phyloP scores from a whole-genome alignment of 1,140 invertebrate genomes.

The Musca domestica region DNA sequence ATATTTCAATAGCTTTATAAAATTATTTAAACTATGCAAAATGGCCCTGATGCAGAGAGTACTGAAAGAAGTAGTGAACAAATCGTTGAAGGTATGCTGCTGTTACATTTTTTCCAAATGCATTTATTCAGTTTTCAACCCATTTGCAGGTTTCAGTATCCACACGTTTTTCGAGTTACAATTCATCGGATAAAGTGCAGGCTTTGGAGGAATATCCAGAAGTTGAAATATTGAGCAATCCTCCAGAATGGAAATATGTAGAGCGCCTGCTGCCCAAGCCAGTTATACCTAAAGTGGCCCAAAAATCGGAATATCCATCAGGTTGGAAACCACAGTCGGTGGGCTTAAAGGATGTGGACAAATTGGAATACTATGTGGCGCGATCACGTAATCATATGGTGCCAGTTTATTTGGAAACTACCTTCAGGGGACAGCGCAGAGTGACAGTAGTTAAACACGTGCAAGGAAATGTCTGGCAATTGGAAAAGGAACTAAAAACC shows the following conservation, averaged over 20 bases:
- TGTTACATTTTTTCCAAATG: no score
- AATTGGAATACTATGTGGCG: conserved; percentile 68
- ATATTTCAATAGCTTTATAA: not conserved
- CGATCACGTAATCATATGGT: conserved; percentile 79
- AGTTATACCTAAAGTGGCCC: conserved; percentile 65
- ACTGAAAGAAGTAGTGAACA: not conserved
- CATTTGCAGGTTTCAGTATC: not conserved
- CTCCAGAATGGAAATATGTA: conserved; percentile 80
- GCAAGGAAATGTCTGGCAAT: conserved; percentile 80
- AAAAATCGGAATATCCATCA: conserved; percentile 65
- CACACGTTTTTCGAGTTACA: conserved; percentile 41
- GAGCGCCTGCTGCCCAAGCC: conserved; percentile 67
- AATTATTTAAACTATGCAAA: not conserved
- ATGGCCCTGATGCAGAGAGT: not conserved
- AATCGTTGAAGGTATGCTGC: not conserved
- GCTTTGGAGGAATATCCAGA: conserved; percentile 54
- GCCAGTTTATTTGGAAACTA: conserved; percentile 71
- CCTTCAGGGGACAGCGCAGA: conserved; percentile 62
- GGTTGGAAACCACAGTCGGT: conserved; percentile 73
- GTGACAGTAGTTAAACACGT: conserved; percentile 69
- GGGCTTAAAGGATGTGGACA: conserved; percentile 47
- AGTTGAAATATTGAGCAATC: conserved; percentile 66
- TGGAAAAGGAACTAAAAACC: conserved; percentile 69
- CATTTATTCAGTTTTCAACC: no score
- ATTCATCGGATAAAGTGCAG: conserved; percentile 42